Evolutionary conservation across 1,140 invertebrate species (phyloP).

Genomic region (Mya arenaria): DNA sequence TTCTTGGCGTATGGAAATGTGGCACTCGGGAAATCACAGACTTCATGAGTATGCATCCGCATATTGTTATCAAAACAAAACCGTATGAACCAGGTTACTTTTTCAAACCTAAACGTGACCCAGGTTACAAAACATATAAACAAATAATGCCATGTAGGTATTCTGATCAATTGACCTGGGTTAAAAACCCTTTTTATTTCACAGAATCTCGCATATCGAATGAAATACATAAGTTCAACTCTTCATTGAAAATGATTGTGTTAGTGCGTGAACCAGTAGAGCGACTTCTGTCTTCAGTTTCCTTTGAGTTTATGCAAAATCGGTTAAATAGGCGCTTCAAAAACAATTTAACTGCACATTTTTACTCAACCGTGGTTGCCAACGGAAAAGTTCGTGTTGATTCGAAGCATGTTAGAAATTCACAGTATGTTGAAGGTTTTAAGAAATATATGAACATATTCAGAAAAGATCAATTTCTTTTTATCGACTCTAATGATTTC

Average conservation of each 20-base stretch:
- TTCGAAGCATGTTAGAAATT: neutral
- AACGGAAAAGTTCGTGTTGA: neutral
- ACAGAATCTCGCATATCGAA: neutral
- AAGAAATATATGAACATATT: neutral
- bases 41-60: neutral
- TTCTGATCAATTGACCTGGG: neutral
- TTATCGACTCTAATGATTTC: slow-evolving; percentile 1
- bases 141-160: neutral
- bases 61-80: neutral
- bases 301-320: neutral
- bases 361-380: neutral
- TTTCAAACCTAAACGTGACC: neutral
- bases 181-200: neutral
- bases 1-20: neutral
- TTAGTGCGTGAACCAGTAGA: neutral
- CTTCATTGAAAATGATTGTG: neutral
- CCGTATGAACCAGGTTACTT: slow-evolving; percentile 1
- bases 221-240: neutral
- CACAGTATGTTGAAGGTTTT: neutral
- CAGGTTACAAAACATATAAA: neutral
- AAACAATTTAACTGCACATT: neutral
- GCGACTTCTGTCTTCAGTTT: neutral
- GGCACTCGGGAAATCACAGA: neutral
- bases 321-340: neutral
- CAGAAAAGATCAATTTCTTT: neutral